Evolutionary conservation across 1,140 invertebrate species (phyloP).

Genomic region (Lasioglossum albipes): DNA sequence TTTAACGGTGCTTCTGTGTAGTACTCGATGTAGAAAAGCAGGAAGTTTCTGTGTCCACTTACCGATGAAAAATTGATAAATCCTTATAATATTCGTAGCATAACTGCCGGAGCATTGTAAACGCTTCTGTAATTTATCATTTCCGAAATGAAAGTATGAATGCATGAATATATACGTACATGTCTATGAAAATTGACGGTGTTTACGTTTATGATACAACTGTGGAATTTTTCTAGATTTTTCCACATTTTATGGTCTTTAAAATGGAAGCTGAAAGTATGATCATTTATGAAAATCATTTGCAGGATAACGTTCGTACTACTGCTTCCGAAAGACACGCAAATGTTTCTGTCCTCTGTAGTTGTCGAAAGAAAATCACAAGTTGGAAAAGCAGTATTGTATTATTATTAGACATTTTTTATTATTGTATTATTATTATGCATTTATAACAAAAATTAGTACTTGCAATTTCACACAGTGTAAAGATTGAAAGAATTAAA

Average conservation of each 20-base stretch:
- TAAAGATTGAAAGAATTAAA: too few species aligned
- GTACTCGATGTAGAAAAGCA: not conserved
- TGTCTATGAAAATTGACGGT: not conserved
- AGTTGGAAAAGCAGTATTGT: too few species aligned
- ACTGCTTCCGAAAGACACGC: too few species aligned
- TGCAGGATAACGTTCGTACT: too few species aligned
- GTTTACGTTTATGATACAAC: not conserved
- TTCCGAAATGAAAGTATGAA: not conserved
- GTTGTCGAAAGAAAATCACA: too few species aligned
- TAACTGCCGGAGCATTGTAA: not conserved
- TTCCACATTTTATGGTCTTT: not conserved
- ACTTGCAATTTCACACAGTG: too few species aligned
- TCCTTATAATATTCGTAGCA: not conserved
- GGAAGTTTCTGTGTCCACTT: not conserved
- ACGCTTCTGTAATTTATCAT: not conserved
- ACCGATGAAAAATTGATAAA: not conserved
- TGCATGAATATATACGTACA: not conserved
- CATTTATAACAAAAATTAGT: too few species aligned
- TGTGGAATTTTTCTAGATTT: not conserved
- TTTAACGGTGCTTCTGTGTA: conserved; percentile 13
- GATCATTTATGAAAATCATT: not conserved
- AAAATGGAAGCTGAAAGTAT: not conserved
- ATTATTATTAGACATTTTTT: too few species aligned
- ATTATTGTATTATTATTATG: too few species aligned
- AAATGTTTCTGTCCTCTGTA: too few species aligned